Percentiles rank a stretch among this genome's conserved stretches.
These are phyloP conservation scores for Caranx ignobilis DNA, from an alignment of 2,113 vertebrate species.

Conservation along the genomic window DNA sequence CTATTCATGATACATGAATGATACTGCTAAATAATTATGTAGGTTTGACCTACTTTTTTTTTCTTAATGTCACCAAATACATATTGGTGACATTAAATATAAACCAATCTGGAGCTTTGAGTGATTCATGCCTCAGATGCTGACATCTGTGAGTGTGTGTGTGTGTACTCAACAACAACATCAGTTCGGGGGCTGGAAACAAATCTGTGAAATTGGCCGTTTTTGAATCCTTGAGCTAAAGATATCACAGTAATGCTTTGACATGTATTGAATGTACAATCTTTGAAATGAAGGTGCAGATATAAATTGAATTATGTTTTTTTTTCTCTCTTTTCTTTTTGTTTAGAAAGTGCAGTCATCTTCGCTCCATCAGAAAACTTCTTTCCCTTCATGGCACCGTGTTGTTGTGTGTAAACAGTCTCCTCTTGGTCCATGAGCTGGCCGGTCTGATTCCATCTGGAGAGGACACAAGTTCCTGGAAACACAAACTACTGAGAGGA, in stretches of 20 bases:
- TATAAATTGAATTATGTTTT: constrained; percentile 2
- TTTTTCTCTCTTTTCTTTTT: too few species aligned
- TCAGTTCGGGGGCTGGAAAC: background rate
- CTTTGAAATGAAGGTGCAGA: constrained; percentile 6
- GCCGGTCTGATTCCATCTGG: constrained; percentile 22
- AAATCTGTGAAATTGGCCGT: constrained; percentile 4
- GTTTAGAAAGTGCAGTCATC: constrained; percentile 37
- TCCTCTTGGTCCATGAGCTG: constrained; percentile 64
- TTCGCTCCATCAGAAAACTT: constrained; percentile 15
- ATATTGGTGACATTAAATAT: constrained; percentile 20
- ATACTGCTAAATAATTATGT: constrained; percentile 46
- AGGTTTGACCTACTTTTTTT: constrained; percentile 43
- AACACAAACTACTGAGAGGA: constrained; percentile 28
- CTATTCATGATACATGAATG: constrained; percentile 72
- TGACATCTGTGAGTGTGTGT: background rate
- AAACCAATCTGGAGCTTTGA: constrained; percentile 15
- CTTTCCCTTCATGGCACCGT: constrained; percentile 48
- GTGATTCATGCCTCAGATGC: background rate
- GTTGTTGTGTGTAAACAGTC: constrained; percentile 60
- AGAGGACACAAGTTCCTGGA: constrained; percentile 21
- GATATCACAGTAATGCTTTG: constrained; percentile 25
- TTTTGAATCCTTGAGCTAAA: constrained; percentile 9
- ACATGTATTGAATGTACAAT: constrained; percentile 9
- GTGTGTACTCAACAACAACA: background rate
- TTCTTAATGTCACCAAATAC: constrained; percentile 24